Conservation (phyloP, 2,113 vertebrate genomes). For the Salvelinus alpinus region DNA sequence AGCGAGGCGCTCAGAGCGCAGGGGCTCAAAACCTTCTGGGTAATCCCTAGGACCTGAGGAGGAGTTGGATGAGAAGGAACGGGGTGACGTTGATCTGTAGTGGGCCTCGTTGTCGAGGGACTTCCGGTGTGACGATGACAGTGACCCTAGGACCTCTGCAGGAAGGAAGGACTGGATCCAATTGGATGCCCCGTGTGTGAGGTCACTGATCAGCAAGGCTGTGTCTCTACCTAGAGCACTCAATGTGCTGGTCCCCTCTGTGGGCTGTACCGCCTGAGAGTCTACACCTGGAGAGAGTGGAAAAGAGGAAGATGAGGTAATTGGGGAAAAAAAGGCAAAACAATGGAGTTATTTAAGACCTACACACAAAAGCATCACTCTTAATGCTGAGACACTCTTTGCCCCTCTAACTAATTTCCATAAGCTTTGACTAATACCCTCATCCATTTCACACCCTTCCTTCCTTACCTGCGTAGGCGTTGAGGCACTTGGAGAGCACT, state of each 20-base stretch:
- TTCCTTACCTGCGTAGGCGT: constrained; percentile 83
- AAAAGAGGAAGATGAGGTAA: background rate
- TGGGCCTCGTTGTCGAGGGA: background rate
- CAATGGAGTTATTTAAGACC: background rate
- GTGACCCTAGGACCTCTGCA: background rate
- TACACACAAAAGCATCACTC: background rate
- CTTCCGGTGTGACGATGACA: background rate
- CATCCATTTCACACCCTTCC: background rate
- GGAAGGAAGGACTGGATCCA: constrained; percentile 81
- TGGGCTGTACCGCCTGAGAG: constrained; percentile 41
- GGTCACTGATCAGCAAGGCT: constrained; percentile 73
- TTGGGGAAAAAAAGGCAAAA: background rate
- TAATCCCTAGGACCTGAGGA: constrained; percentile 46
- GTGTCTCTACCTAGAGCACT: constrained; percentile 77
- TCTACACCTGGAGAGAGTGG: constrained; percentile 65
- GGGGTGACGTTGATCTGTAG: background rate
- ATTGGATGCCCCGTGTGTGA: constrained; percentile 78
- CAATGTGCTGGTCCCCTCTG: constrained; percentile 54
- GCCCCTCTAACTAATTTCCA: background rate
- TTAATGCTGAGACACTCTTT: background rate
- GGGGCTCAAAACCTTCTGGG: constrained; percentile 79
- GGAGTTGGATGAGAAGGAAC: background rate
- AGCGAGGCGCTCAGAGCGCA: constrained; percentile 69
- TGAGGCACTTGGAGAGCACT: constrained; percentile 85
- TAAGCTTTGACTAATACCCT: background rate